Percentiles rank a stretch among this genome's conserved stretches.
These are phyloP conservation scores for Morpho achilles DNA, from an alignment of 2,888 invertebrate species.

Conservation along the genomic window DNA sequence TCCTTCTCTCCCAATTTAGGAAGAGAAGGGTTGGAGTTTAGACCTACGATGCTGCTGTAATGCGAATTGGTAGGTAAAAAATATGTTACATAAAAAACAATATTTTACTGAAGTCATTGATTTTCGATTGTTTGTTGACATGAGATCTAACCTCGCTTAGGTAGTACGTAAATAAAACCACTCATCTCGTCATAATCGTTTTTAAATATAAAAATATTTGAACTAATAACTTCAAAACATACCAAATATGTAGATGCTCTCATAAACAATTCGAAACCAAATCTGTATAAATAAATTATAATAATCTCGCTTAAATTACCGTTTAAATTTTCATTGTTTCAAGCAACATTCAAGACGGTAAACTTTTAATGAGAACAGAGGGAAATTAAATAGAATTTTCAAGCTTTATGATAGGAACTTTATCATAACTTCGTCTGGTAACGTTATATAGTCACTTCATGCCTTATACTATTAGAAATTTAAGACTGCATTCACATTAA, in stretches of 20 bases:
- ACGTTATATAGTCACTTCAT: neutral
- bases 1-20: too few species aligned
- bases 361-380: slow-evolving; percentile 66
- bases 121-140: too few species aligned
- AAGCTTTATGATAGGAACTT: slow-evolving; percentile 24
- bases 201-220: too few species aligned
- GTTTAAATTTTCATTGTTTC: slow-evolving; percentile 57
- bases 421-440: slow-evolving; percentile 8
- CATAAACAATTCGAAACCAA: slow-evolving; percentile 21
- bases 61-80: too few species aligned
- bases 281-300: slow-evolving; percentile 41
- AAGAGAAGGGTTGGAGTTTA: too few species aligned
- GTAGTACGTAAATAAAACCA: too few species aligned
- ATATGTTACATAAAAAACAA: too few species aligned
- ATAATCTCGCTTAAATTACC: slow-evolving; percentile 52
- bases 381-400: slow-evolving; percentile 48
- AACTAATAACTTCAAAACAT: neutral
- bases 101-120: too few species aligned
- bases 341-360: slow-evolving; percentile 50
- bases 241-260: neutral
- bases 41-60: too few species aligned
- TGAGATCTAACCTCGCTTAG: too few species aligned
- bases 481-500: too few species aligned
- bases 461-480: neutral
- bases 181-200: too few species aligned